Conservation (phyloP, 2,888 invertebrate species). For the Aleiodes testaceus region DNA sequence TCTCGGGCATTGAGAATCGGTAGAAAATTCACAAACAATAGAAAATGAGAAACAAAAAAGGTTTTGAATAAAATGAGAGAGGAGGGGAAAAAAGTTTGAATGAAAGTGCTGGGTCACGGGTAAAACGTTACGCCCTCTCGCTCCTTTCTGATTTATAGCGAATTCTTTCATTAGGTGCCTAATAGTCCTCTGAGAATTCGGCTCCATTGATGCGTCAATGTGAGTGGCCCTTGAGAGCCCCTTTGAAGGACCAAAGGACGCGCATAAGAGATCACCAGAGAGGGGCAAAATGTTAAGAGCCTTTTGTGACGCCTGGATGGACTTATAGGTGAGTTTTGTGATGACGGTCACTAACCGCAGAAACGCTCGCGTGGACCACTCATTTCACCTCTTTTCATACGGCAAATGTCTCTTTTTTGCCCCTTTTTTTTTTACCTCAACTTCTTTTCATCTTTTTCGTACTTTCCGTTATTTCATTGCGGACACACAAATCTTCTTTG, state of each 20-base stretch:
- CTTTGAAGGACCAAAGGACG: constrained; percentile 8
- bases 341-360: constrained; percentile 45
- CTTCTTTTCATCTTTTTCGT: not conserved
- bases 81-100: constrained; percentile 38
- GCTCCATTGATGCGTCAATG: constrained; percentile 43
- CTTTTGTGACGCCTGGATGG: constrained; percentile 41
- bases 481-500: constrained; percentile 38
- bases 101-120: constrained; percentile 56
- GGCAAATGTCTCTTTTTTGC: too few species aligned
- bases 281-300: not conserved
- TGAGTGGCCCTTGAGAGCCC: not conserved
- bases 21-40: constrained; percentile 4
- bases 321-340: constrained; percentile 40
- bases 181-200: constrained; percentile 53
- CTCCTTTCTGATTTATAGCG: constrained; percentile 59
- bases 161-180: constrained; percentile 59
- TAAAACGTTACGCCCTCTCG: constrained; percentile 55
- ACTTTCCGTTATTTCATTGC: constrained; percentile 16
- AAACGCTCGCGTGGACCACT: constrained; percentile 39
- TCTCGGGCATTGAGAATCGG: not conserved
- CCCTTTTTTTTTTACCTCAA: not conserved
- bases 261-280: constrained; percentile 3
- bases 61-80: too few species aligned
- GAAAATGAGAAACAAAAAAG: not conserved
- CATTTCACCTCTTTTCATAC: not conserved